A percentile compares a stretch with the other conserved stretches of the same genome.
Evolutionary conservation across 2,888 invertebrate species (phyloP).

Genomic region (Neoitamus cyanurus): DNA sequence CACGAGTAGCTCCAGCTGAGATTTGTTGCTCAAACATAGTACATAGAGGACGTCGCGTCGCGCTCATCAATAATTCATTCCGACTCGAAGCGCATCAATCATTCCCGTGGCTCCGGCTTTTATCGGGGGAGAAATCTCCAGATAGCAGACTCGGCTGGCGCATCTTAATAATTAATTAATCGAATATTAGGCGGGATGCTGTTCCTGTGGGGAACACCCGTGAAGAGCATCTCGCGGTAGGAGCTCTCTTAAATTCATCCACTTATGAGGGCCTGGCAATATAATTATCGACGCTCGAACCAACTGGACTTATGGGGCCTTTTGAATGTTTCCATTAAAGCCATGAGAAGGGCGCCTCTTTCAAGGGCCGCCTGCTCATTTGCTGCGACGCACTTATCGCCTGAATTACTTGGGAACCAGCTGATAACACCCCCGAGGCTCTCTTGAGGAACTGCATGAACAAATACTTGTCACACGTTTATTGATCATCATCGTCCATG

Average conservation of each 20-base stretch:
- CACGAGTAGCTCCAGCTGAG: slow-evolving; percentile 37
- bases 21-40: slow-evolving; percentile 1
- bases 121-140: background rate
- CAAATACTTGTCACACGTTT: background rate
- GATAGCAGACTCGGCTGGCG: background rate
- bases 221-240: background rate
- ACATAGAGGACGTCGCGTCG: background rate
- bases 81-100: slow-evolving; percentile 12
- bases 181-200: slow-evolving; percentile 26
- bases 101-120: slow-evolving; percentile 27
- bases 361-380: background rate
- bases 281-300: background rate
- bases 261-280: background rate
- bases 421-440: background rate
- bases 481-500: background rate
- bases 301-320: background rate
- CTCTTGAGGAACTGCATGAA: background rate
- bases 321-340: background rate
- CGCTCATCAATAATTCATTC: slow-evolving; percentile 36
- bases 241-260: background rate
- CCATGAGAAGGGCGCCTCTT: background rate
- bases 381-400: background rate
- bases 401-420: background rate
- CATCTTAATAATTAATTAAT: slow-evolving; percentile 42
- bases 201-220: background rate